phyloP scores from a whole-genome alignment of 1,140 invertebrate species.

The Diabrotica undecimpunctata region DNA sequence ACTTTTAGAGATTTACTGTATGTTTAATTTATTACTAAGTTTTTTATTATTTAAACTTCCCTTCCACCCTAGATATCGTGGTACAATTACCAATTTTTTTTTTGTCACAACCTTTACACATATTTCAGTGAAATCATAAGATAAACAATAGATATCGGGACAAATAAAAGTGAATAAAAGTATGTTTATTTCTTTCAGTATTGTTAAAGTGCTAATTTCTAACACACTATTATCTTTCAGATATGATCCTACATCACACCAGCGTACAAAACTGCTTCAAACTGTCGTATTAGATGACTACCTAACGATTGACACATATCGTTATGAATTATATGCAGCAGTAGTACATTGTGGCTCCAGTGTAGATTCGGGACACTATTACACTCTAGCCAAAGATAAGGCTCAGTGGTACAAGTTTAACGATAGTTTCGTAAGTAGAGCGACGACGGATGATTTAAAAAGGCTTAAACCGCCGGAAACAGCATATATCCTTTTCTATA shows the following conservation, averaged over 20 bases:
- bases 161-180: no score
- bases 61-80: no score
- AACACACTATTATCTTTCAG: neutral
- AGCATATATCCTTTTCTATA: constrained; percentile 79
- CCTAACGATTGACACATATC: constrained; percentile 52
- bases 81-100: no score
- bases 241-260: constrained; percentile 66
- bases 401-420: constrained; percentile 78
- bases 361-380: constrained; percentile 83
- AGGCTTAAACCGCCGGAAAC: constrained; percentile 68
- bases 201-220: no score
- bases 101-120: no score
- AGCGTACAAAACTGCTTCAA: constrained; percentile 70
- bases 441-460: constrained; percentile 57
- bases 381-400: constrained; percentile 70
- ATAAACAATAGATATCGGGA: no score
- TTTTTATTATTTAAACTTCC: no score
- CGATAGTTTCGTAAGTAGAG: constrained; percentile 65
- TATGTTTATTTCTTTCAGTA: no score
- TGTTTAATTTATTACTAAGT: no score
- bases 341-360: constrained; percentile 80
- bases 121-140: no score
- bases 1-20: no score
- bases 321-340: constrained; percentile 72
- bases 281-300: constrained; percentile 62